These are phyloP conservation scores for Tetragnatha montana DNA, from an alignment of 2,888 invertebrate species.

Conservation along the genomic window DNA sequence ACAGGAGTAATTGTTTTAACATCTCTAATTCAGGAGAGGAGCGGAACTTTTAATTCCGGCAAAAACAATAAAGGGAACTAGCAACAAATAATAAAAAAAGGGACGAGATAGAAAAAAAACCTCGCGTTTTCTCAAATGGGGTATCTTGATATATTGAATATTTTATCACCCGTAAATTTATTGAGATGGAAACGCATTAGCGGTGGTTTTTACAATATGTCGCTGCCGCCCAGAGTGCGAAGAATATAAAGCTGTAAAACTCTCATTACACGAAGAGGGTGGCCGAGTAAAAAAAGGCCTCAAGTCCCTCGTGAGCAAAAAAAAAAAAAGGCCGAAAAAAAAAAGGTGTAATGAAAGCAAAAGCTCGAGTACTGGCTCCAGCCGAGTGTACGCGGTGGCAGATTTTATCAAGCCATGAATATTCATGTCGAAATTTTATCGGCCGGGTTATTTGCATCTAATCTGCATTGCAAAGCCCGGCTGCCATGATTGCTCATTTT, in stretches of 20 bases:
- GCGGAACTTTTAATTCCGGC: conserved; percentile 46
- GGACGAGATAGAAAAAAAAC: conserved; percentile 2
- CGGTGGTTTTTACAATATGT: conserved; percentile 68
- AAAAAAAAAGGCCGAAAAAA: conserved; percentile 17
- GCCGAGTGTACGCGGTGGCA: conserved; percentile 35
- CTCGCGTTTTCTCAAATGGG: conserved; percentile 53
- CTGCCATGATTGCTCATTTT: conserved; percentile 69
- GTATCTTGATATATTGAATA: conserved; percentile 70
- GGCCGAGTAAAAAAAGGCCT: conserved; percentile 27
- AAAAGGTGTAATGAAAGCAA: conserved; percentile 18
- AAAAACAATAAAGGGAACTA: conserved; percentile 49
- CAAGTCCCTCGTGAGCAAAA: not conserved
- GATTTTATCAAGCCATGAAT: conserved; percentile 66
- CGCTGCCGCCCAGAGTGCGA: conserved; percentile 28
- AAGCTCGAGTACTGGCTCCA: conserved; percentile 28
- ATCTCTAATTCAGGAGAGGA: conserved; percentile 50
- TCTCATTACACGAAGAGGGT: conserved; percentile 57
- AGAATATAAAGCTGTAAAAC: conserved; percentile 69
- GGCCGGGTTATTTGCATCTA: conserved; percentile 67
- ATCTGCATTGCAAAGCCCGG: conserved; percentile 69
- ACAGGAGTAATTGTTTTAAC: conserved; percentile 64
- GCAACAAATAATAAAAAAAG: conserved; percentile 20
- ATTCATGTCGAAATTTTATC: conserved; percentile 69
- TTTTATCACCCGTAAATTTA: conserved; percentile 70
- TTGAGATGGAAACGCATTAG: conserved; percentile 68